A percentile compares a stretch with the other conserved stretches of the same genome.
Conservation (phyloP, 2,888 invertebrate species). For the Perithous albicinctus region DNA sequence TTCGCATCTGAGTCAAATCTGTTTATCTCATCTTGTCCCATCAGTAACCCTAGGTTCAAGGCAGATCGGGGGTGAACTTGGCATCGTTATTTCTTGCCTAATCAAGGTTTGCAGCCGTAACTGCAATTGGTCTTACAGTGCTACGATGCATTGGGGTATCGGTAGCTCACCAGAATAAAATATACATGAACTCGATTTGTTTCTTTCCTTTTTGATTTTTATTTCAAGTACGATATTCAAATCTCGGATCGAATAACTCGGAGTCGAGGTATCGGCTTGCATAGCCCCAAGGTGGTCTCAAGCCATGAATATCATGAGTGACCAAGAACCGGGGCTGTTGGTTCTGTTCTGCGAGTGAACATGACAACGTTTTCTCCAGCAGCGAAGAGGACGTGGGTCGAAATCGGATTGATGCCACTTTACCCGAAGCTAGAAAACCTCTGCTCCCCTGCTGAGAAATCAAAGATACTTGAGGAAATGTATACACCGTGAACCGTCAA, state of each 20-base stretch:
- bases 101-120: too few species aligned
- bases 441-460: conserved; percentile 13
- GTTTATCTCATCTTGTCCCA: too few species aligned
- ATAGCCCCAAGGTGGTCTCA: conserved; percentile 82
- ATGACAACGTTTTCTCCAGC: conserved; percentile 20
- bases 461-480: conserved; percentile 28
- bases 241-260: conserved; percentile 83
- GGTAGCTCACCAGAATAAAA: conserved; percentile 76
- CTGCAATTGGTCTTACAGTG: too few species aligned
- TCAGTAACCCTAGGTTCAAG: too few species aligned
- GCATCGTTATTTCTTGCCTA: too few species aligned
- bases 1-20: too few species aligned
- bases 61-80: too few species aligned
- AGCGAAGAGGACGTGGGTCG: conserved; percentile 29
- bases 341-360: neutral
- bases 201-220: too few species aligned
- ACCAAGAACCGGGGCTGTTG: conserved; percentile 75
- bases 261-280: conserved; percentile 76
- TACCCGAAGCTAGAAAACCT: conserved; percentile 19
- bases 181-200: conserved; percentile 79
- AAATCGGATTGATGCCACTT: conserved; percentile 56
- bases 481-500: neutral
- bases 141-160: conserved; percentile 29
- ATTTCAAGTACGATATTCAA: conserved; percentile 81
- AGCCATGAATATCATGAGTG: conserved; percentile 84